Evolutionary conservation across 2,113 vertebrate species (phyloP).

Genomic region (Pseudorhombus dupliciocellatus): DNA sequence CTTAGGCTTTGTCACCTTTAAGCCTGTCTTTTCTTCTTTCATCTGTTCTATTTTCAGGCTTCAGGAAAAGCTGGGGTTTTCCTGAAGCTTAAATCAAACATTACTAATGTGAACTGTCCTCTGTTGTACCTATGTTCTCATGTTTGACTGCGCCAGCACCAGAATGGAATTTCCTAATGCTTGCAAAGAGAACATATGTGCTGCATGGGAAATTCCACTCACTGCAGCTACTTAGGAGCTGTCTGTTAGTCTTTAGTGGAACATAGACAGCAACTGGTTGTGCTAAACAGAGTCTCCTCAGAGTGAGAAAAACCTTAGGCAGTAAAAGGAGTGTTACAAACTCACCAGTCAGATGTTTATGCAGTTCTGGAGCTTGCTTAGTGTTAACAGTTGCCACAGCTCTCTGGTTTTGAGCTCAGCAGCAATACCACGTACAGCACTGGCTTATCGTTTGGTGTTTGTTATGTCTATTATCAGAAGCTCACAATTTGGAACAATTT

Average conservation of each 20-base stretch:
- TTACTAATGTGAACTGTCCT: background rate
- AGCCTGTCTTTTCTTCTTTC: background rate
- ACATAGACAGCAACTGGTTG: background rate
- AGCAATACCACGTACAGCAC: too few species aligned
- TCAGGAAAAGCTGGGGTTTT: constrained; percentile 16
- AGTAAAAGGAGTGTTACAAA: too few species aligned
- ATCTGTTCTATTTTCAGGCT: background rate
- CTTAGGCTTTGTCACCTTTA: too few species aligned
- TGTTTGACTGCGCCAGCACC: background rate
- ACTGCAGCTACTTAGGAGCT: background rate
- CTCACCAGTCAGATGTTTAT: background rate
- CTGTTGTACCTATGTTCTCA: constrained; percentile 10
- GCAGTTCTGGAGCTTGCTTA: background rate
- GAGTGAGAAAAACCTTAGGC: background rate
- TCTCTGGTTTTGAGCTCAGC: too few species aligned
- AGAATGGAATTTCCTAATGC: constrained; percentile 35
- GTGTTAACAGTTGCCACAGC: too few species aligned
- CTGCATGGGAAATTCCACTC: background rate
- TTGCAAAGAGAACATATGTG: constrained; percentile 3
- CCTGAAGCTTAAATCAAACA: background rate
- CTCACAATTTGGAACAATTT: too few species aligned
- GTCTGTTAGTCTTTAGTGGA: background rate
- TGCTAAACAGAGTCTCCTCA: background rate
- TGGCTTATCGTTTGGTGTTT: too few species aligned
- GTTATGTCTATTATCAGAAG: too few species aligned